A percentile compares a stretch with the other conserved stretches of the same genome.
Conservation (phyloP, 2,797 vertebrate species). For the Sebastes reedi region DNA sequence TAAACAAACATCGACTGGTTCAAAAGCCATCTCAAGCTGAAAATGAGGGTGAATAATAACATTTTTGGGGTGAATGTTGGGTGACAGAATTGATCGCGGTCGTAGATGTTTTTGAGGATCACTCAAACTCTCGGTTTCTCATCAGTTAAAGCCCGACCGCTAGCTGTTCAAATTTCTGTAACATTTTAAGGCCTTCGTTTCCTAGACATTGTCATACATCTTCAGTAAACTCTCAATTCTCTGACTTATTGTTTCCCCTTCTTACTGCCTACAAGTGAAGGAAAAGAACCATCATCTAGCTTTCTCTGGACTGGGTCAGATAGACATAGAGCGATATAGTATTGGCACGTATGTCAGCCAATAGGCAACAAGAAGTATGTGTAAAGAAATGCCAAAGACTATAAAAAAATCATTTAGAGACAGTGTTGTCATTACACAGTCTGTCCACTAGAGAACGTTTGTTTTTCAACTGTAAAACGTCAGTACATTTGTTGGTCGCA, state of each 20-base stretch:
- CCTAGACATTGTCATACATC: neutral
- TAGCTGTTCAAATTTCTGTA: neutral
- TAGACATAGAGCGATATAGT: neutral
- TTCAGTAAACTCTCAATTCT: neutral
- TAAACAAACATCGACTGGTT: neutral
- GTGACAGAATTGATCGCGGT: neutral
- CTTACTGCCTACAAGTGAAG: neutral
- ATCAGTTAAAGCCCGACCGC: neutral
- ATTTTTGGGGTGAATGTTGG: neutral
- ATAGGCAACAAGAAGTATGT: neutral
- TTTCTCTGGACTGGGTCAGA: neutral
- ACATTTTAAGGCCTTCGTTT: neutral
- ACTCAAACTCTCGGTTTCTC: neutral
- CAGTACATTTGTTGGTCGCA: neutral
- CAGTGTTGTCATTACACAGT: neutral
- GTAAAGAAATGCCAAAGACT: conserved; percentile 30
- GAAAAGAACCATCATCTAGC: neutral
- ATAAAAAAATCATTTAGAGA: neutral
- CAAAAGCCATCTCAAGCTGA: neutral
- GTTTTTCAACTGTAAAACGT: too few species aligned
- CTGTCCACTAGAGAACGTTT: neutral
- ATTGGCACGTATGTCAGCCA: neutral
- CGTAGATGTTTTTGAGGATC: neutral
- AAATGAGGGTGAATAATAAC: too few species aligned
- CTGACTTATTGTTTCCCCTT: neutral